Percentiles rank a stretch among this genome's conserved stretches.
Evolutionary conservation across 2,113 vertebrate species (phyloP).

Genomic region (Rhineura floridana): DNA sequence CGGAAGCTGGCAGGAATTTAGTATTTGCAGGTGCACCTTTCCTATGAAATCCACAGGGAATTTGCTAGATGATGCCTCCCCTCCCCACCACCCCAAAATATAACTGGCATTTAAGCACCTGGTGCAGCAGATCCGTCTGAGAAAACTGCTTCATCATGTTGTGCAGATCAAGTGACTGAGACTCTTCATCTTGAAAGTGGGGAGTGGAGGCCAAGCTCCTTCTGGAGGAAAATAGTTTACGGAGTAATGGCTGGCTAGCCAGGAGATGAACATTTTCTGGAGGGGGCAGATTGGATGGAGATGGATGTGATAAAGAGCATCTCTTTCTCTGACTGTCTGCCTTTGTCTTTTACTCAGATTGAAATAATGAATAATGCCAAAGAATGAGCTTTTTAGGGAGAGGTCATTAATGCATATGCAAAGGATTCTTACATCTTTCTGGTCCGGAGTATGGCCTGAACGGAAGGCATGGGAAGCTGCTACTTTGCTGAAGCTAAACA

Average conservation of each 20-base stretch:
- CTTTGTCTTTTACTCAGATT: not conserved
- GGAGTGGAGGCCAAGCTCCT: not conserved
- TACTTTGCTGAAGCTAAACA: too few species aligned
- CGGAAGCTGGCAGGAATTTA: not conserved
- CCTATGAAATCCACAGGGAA: not conserved
- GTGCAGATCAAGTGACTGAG: not conserved
- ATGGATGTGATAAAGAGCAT: not conserved
- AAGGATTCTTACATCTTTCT: too few species aligned
- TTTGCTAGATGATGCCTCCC: not conserved
- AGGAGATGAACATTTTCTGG: not conserved
- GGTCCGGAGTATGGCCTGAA: too few species aligned
- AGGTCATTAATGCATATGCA: not conserved
- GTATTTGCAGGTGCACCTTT: not conserved
- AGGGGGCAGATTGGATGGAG: not conserved
- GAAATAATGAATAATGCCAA: not conserved
- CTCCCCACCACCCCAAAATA: not conserved
- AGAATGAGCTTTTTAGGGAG: not conserved
- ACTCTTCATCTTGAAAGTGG: not conserved
- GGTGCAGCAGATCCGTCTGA: not conserved
- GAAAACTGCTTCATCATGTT: not conserved
- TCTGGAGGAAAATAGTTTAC: not conserved
- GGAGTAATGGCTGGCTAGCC: not conserved
- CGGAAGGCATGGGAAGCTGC: too few species aligned
- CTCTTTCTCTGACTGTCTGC: too few species aligned
- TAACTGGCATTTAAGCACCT: not conserved